A percentile compares a stretch with the other conserved stretches of the same genome.
Evolutionary conservation across 37 sponge, comb jelly and placozoan genomes (phyloP).

Genomic region (Geodia barretti): DNA sequence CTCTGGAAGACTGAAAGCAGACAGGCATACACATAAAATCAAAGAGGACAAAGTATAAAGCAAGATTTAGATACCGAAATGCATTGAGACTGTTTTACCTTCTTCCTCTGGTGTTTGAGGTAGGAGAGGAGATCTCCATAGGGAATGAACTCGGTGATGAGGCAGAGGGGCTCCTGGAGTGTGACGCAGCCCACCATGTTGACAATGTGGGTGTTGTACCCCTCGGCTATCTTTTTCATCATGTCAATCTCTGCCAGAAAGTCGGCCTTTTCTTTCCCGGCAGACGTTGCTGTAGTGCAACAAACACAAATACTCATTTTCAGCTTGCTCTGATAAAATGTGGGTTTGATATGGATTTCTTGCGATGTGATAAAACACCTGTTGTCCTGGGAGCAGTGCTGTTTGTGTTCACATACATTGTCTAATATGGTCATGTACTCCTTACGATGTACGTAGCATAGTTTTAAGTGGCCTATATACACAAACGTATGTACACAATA

Average conservation of each 20-base stretch:
- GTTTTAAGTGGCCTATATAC: no score
- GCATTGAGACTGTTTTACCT: no score
- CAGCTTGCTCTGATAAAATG: neutral
- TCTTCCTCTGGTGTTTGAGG: constrained; percentile 58
- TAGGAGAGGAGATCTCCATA: constrained; percentile 71
- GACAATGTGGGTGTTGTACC: constrained; percentile 61
- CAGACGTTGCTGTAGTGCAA: constrained; percentile 31
- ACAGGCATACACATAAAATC: no score
- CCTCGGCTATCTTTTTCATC: constrained; percentile 75
- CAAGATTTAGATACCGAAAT: no score
- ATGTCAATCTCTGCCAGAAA: constrained; percentile 61
- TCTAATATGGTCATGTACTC: no score
- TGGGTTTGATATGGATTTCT: neutral
- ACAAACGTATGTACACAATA: no score
- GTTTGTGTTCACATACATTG: no score
- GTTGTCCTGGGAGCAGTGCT: neutral
- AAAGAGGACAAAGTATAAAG: no score
- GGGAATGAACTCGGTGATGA: constrained; percentile 74
- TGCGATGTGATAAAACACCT: no score
- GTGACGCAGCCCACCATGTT: constrained; percentile 83
- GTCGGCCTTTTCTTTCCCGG: constrained; percentile 58
- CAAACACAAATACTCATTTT: neutral
- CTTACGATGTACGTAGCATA: no score
- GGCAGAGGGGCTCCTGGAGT: constrained; percentile 70
- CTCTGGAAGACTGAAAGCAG: no score